A percentile compares a stretch with the other conserved stretches of the same genome.
Evolutionary conservation across 37 sponge, comb jelly and placozoan genomes (phyloP).

Genomic region (Chondrilla cf. caribensis): DNA sequence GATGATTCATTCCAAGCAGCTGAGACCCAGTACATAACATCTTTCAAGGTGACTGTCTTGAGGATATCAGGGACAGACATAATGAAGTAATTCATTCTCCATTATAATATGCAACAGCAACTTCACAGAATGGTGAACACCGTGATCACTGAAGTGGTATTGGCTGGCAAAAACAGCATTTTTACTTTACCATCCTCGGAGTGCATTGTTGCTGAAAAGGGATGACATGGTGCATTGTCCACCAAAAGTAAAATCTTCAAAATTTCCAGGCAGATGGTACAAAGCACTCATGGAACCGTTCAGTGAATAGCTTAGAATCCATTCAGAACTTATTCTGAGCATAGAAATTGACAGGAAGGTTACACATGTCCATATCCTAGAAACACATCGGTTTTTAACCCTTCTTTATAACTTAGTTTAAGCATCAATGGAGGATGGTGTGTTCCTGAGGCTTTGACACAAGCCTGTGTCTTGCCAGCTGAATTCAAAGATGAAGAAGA

Average conservation of each 20-base stretch:
- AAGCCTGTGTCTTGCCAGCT: conserved; percentile 17
- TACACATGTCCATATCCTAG: conserved; percentile 47
- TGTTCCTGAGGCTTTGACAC: conserved; percentile 40
- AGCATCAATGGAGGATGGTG: conserved; percentile 29
- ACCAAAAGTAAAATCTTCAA: conserved; percentile 24
- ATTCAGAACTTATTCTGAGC: conserved; percentile 24
- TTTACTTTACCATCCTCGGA: conserved; percentile 13
- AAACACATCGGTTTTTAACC: conserved; percentile 38
- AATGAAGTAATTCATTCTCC: conserved; percentile 26
- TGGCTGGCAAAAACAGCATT: conserved; percentile 24
- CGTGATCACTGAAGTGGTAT: conserved; percentile 17
- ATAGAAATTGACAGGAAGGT: conserved; percentile 39
- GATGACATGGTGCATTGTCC: conserved; percentile 30
- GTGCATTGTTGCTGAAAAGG: conserved; percentile 7
- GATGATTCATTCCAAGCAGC: conserved; percentile 27
- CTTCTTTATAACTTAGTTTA: conserved; percentile 37
- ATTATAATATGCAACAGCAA: not conserved
- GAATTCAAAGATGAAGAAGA: conserved; percentile 38
- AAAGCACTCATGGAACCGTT: conserved; percentile 36
- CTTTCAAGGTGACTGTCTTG: conserved; percentile 21
- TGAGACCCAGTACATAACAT: conserved; percentile 30
- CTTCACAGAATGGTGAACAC: no score
- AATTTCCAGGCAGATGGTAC: conserved; percentile 30
- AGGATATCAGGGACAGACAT: conserved; percentile 33
- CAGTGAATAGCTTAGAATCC: not conserved